Evolutionary conservation across 1,140 invertebrate species (phyloP), one percentile per base, ranked within the genome.

Genomic region (Aradophagus sp.): DNA sequence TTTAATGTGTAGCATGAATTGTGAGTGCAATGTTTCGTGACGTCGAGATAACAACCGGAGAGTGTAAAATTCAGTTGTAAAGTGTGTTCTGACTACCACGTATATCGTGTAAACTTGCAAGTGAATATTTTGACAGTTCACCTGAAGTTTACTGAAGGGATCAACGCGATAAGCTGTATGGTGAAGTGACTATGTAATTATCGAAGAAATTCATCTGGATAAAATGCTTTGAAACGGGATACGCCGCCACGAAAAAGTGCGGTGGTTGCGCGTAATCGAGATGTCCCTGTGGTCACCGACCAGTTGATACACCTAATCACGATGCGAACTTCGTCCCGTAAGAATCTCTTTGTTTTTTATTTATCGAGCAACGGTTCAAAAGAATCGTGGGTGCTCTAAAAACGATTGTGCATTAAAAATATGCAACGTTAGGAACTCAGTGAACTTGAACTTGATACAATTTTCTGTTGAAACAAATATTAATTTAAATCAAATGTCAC

Each of bases 261-360:
- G 8, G 44, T 38, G 44, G 62, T 67, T 27, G 16, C 11, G 11
- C 52, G 62, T 67, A 67, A 67, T 58, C 38, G 62, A 67, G 62
- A 58, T 45, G 45, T 52, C 13, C 14, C 52, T 45, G 62, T 32
- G 62, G 62, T 32, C 27, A 14, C 52, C 38, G 50, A 45, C 45
- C 38, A 45, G 53, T 17, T 53, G 38, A 58, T 67, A 31, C 53
- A 67, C 44, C 62, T 56, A 66, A 58, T 56, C 62, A 66, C 31
- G 27, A 56, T 66, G 62, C 14, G 26, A 56, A 50, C 52, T 66
- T 48, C 32, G 41, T 23, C 6, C 61, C 2, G 61, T 50, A 58
- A 66, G 62, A 50, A 48, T 34, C 17, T 0, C 3, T 35, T 16
- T 47, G 34, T 45, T 45, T 27, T 29, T 29, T 29, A 4, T 17